These are phyloP conservation scores for Zosterops hypoxanthus DNA, from an alignment of 2,113 vertebrate genomes.

Conservation along the genomic window DNA sequence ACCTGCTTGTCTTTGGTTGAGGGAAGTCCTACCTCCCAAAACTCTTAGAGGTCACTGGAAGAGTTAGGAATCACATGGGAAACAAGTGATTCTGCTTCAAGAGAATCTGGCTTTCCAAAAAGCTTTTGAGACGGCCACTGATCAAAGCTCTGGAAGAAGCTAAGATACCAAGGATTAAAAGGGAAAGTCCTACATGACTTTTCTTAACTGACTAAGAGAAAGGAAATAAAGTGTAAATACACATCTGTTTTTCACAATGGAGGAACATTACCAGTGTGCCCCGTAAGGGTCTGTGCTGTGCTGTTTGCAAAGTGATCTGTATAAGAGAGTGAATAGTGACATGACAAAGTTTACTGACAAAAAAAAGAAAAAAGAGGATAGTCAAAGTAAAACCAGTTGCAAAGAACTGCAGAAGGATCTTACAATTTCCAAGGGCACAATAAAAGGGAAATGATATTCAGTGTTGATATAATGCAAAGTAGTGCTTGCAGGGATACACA, in stretches of 20 bases:
- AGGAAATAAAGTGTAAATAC: neutral
- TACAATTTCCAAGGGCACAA: neutral
- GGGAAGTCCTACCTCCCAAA: neutral
- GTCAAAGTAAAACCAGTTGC: neutral
- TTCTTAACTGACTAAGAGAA: neutral
- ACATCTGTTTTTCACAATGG: neutral
- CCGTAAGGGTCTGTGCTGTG: neutral
- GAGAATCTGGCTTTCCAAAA: neutral
- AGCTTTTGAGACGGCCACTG: neutral
- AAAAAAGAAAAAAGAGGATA: neutral
- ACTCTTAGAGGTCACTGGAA: neutral
- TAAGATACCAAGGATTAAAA: neutral
- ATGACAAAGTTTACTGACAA: neutral
- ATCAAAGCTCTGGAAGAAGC: neutral
- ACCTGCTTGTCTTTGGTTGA: neutral
- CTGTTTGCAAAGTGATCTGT: neutral
- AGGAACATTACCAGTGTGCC: conserved; percentile 20
- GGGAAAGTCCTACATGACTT: neutral
- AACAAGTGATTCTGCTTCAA: neutral
- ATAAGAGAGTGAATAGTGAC: neutral
- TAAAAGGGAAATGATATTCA: neutral
- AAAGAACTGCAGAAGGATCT: neutral
- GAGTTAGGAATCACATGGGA: neutral
- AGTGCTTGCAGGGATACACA: neutral
- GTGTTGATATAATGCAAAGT: neutral